Evolutionary conservation across 2,113 vertebrate species (phyloP).

Genomic region (Tinamus guttatus): DNA sequence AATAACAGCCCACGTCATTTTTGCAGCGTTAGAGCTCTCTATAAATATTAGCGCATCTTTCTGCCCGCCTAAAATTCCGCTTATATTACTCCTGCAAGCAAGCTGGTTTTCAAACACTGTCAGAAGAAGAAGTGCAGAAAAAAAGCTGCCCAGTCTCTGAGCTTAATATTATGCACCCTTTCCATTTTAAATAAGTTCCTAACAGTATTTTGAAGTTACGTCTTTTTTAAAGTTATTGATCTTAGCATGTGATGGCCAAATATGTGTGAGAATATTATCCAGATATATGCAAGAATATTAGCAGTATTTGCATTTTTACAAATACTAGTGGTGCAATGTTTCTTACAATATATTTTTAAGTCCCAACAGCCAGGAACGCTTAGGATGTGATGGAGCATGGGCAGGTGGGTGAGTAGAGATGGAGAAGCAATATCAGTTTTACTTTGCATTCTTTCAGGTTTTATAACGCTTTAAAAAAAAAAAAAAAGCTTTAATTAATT

Average conservation of each 20-base stretch:
- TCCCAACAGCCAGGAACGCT: neutral
- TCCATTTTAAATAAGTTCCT: neutral
- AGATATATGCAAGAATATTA: slow-evolving; percentile 10
- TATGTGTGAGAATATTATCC: neutral
- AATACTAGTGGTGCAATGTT: neutral
- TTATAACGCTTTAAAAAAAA: too few species aligned
- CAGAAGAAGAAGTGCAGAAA: neutral
- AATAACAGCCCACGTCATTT: neutral
- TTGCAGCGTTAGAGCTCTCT: neutral
- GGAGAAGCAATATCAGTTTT: neutral
- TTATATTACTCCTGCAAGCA: neutral
- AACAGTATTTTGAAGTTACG: neutral
- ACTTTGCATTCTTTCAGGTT: neutral
- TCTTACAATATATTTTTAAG: neutral
- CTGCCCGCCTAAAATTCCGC: neutral
- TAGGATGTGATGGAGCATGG: neutral
- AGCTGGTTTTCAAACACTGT: neutral
- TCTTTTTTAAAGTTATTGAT: slow-evolving; percentile 11
- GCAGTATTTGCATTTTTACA: neutral
- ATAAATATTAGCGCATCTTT: slow-evolving; percentile 6
- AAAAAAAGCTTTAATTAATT: neutral
- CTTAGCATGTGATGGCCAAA: neutral
- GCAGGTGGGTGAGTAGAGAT: neutral
- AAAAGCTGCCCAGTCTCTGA: neutral
- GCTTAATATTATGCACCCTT: neutral